Conservation (phyloP, 1,140 invertebrate genomes). For the Solen grandis region DNA sequence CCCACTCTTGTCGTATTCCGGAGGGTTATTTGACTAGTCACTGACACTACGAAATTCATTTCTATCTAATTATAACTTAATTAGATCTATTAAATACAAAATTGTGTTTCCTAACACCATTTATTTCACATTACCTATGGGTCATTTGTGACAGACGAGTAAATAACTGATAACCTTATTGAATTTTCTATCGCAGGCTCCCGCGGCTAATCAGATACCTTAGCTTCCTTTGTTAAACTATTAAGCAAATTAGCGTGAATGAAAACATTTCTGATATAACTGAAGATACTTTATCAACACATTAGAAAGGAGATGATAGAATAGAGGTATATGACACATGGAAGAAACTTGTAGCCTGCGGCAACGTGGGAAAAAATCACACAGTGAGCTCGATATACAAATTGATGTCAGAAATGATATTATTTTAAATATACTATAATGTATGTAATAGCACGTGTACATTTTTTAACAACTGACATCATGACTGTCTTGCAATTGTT, state of each 20-base stretch:
- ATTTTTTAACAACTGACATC: no score
- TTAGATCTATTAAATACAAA: not conserved
- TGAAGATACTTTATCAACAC: conserved; percentile 39
- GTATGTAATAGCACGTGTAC: no score
- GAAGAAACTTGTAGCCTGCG: no score
- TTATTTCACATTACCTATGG: not conserved
- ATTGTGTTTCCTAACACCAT: not conserved
- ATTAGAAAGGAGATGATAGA: conserved; percentile 45
- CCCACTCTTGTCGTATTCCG: not conserved
- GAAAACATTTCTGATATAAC: conserved; percentile 44
- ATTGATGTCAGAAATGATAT: no score
- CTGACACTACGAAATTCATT: not conserved
- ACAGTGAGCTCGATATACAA: no score
- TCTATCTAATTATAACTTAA: not conserved
- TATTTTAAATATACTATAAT: no score
- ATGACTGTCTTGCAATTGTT: no score
- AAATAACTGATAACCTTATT: conserved; percentile 27
- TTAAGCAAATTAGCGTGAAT: conserved; percentile 50
- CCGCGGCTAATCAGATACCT: conserved; percentile 32
- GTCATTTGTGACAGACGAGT: not conserved
- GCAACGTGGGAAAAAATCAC: no score
- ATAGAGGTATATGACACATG: no score
- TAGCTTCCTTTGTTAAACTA: conserved; percentile 32
- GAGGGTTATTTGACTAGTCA: not conserved
- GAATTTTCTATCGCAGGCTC: not conserved